A percentile compares a stretch with the other conserved stretches of the same genome.
These are phyloP conservation scores for Zaprionus africanus DNA, from an alignment of 1,140 invertebrate genomes.

Conservation along the genomic window DNA sequence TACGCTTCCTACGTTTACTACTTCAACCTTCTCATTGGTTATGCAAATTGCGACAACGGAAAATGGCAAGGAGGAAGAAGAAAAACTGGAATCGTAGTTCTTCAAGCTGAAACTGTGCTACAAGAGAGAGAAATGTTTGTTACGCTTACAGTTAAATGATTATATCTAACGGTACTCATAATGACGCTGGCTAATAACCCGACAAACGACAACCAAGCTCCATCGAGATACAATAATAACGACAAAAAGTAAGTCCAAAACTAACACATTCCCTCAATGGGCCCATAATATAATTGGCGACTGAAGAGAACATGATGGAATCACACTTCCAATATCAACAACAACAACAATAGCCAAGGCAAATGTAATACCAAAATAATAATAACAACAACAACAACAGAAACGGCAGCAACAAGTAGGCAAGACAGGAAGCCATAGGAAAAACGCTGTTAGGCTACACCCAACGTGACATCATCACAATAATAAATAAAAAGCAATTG, in stretches of 20 bases:
- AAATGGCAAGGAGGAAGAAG: background rate
- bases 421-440: constrained; percentile 53
- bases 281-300: constrained; percentile 47
- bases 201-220: constrained; percentile 3
- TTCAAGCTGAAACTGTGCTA: constrained; percentile 28
- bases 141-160: constrained; percentile 36
- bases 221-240: background rate
- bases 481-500: constrained; percentile 27
- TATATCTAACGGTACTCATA: constrained; percentile 41
- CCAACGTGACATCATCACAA: constrained; percentile 50
- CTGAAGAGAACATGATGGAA: constrained; percentile 51
- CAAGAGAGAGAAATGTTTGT: constrained; percentile 20
- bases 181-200: constrained; percentile 48
- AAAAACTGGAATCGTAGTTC: constrained; percentile 16
- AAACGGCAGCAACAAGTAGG: constrained; percentile 52
- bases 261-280: constrained; percentile 24
- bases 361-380: constrained; percentile 46
- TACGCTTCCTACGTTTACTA: background rate
- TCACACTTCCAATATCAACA: constrained; percentile 22
- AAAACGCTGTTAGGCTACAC: constrained; percentile 40
- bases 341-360: constrained; percentile 15
- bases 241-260: constrained; percentile 20
- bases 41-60: constrained; percentile 61
- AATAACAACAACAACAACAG: constrained; percentile 29
- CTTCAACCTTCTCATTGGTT: constrained; percentile 22